Evolutionary conservation across 2,113 vertebrate genomes (phyloP).

Genomic region (Chionodraco myersi): DNA sequence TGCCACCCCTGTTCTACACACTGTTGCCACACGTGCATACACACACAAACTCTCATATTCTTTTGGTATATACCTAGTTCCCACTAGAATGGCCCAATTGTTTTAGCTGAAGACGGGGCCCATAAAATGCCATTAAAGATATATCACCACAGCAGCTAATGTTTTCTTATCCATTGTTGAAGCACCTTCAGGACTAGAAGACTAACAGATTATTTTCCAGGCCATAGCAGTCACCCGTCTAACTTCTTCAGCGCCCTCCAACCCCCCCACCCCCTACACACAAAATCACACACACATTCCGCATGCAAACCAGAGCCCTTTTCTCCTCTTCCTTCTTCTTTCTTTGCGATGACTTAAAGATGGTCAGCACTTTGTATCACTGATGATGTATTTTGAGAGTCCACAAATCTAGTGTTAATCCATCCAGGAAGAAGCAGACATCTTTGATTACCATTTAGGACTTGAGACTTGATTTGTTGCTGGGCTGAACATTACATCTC

Average conservation of each 20-base stretch:
- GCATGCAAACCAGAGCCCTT: background rate
- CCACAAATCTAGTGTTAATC: background rate
- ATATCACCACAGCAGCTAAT: constrained; percentile 65
- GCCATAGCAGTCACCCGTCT: constrained; percentile 53
- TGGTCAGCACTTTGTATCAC: constrained; percentile 28
- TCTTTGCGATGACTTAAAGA: constrained; percentile 19
- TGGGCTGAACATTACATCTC: constrained; percentile 9
- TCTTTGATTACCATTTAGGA: background rate
- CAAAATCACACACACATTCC: background rate
- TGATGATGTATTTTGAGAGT: constrained; percentile 22
- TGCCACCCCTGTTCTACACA: no score
- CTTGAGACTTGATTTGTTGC: background rate
- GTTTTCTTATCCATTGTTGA: constrained; percentile 61
- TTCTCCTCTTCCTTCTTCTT: constrained; percentile 6
- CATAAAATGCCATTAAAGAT: constrained; percentile 68
- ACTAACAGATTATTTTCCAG: constrained; percentile 66
- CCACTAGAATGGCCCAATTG: constrained; percentile 55
- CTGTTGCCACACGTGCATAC: constrained; percentile 17
- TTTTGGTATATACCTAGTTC: constrained; percentile 50
- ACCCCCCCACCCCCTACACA: background rate
- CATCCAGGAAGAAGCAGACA: background rate
- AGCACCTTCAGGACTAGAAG: constrained; percentile 48
- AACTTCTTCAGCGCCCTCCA: background rate
- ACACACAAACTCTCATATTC: constrained; percentile 23
- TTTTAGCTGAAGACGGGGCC: constrained; percentile 62